Percentiles rank a stretch among this genome's conserved stretches.
Evolutionary conservation across 2,888 invertebrate species (phyloP).

Genomic region (Fragum sueziense): DNA sequence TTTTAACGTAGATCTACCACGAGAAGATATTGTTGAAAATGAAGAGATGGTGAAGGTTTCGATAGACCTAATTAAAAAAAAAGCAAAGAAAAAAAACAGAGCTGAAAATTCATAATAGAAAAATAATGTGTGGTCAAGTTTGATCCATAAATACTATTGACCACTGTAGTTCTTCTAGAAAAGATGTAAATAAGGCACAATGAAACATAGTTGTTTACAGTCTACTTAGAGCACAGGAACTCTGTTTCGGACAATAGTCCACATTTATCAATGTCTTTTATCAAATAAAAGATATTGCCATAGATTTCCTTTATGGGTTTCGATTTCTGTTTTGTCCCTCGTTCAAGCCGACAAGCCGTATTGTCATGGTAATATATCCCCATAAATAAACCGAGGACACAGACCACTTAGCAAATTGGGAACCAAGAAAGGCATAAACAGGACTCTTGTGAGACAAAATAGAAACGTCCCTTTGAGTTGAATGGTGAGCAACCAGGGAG

Average conservation of each 20-base stretch:
- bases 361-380: not conserved
- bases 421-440: not conserved
- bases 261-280: not conserved
- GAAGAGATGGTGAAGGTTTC: too few relatives aligned
- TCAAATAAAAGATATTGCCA: not conserved
- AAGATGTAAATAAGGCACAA: not conserved
- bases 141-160: too few relatives aligned
- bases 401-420: not conserved
- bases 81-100: too few relatives aligned
- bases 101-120: too few relatives aligned
- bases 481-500: too few relatives aligned
- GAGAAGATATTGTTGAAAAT: too few relatives aligned
- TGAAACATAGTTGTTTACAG: not conserved
- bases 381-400: not conserved
- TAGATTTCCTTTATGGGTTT: not conserved
- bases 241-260: not conserved
- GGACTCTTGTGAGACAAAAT: too few relatives aligned
- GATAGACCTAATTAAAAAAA: too few relatives aligned
- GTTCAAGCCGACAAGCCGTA: not conserved
- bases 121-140: too few relatives aligned
- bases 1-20: too few relatives aligned
- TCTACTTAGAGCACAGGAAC: not conserved
- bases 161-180: too few relatives aligned
- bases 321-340: not conserved
- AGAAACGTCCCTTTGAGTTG: too few relatives aligned